These are phyloP conservation scores for Fulmarus glacialis DNA, from an alignment of 2,113 vertebrate genomes.

Conservation along the genomic window DNA sequence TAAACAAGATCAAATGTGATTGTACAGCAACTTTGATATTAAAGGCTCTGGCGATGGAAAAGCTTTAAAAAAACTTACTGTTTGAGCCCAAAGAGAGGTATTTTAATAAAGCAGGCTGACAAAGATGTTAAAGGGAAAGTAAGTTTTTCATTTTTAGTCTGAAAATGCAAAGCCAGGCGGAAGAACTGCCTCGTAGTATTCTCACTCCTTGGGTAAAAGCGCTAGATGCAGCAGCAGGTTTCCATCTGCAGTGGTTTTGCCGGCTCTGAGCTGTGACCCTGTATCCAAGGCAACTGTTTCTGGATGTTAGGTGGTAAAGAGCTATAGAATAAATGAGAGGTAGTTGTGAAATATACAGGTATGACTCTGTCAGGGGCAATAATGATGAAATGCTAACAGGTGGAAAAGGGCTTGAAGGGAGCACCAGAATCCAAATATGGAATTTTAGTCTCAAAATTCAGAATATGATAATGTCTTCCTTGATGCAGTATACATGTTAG, in stretches of 20 bases:
- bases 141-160: neutral
- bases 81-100: neutral
- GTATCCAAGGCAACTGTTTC: slow-evolving; percentile 59
- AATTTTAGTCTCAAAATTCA: neutral
- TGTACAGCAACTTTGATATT: neutral
- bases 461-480: neutral
- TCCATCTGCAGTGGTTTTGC: neutral
- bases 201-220: neutral
- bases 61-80: neutral
- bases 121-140: neutral
- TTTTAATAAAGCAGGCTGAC: neutral
- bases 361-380: neutral
- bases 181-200: neutral
- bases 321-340: neutral
- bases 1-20: neutral
- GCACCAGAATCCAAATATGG: neutral
- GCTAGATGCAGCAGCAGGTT: neutral
- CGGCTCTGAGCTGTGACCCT: neutral
- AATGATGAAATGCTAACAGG: neutral
- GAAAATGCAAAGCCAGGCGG: neutral
- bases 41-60: neutral
- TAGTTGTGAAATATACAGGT: neutral
- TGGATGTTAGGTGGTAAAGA: neutral
- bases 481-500: neutral
- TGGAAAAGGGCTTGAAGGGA: neutral